phyloP scores from a whole-genome alignment of 1,140 invertebrate species.

The Euwallacea similis region DNA sequence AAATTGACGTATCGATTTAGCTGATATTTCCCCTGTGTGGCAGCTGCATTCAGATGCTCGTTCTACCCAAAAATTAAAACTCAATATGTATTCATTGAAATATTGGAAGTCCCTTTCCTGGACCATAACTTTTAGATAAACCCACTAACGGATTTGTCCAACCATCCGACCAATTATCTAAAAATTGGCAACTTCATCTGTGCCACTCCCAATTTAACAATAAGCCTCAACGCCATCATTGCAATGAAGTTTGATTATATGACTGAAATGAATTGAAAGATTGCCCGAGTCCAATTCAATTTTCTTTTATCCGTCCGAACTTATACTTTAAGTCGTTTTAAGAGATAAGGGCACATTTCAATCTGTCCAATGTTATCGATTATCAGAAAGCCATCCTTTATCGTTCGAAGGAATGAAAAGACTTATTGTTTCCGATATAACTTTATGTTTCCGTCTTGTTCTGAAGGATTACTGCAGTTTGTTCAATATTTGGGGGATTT shows the following conservation, averaged over 20 bases:
- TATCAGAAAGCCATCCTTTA: conserved; percentile 19
- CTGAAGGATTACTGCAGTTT: conserved; percentile 1
- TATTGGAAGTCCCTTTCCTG: too few relatives aligned
- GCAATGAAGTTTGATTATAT: conserved; percentile 10
- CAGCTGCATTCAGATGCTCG: too few relatives aligned
- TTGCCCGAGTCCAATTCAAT: conserved; percentile 24
- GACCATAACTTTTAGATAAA: too few relatives aligned
- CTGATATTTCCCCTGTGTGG: too few relatives aligned
- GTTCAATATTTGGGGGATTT: not conserved
- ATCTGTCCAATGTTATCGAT: conserved; percentile 24
- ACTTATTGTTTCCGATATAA: conserved; percentile 21
- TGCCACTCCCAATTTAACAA: too few relatives aligned
- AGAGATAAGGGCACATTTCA: conserved; percentile 24
- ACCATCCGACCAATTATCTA: too few relatives aligned
- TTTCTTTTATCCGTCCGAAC: conserved; percentile 19
- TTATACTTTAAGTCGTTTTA: conserved; percentile 20
- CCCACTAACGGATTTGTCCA: too few relatives aligned
- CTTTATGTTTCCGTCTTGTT: not conserved
- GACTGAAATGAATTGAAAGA: conserved; percentile 22
- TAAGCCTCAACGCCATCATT: too few relatives aligned
- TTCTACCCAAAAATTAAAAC: too few relatives aligned
- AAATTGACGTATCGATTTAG: too few relatives aligned
- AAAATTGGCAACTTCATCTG: too few relatives aligned
- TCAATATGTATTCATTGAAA: too few relatives aligned
- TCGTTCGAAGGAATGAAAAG: conserved; percentile 13